Base-by-base conservation (phyloP, 2,113 vertebrate genomes). In the Dunckerocampus dactyliophorus region DNA sequence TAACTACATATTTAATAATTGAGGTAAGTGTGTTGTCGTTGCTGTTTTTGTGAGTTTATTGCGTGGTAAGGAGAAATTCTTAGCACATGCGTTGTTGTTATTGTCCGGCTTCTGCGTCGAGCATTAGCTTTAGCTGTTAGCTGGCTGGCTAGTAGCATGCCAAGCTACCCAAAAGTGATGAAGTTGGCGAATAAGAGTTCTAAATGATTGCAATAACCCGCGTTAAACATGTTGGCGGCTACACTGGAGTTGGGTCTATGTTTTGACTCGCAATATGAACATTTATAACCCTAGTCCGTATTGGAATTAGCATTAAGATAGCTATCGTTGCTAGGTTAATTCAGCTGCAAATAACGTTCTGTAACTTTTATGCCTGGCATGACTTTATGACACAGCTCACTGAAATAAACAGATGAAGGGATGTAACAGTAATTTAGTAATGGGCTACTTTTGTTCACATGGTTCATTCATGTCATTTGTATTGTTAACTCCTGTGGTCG, bases 21-120 rank as follows among this genome's bases (percentile, higher is more conserved):
- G 37, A 82, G 85, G 87, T 88, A 85, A 82, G 78, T 3, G 0
- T 0, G 11, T 39, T n/a, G 0, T 45, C 4, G 10, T 14, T 56
- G 7, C 37, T 8, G 13, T 42, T 21, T 14, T 20, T 42, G 42
- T 12, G 13, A n/a, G 8, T 20, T 14, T 39, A 20, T 14, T 6
- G 31, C 52, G 17, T 11, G 31, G 0, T 42, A 20, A 43, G 34
- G 13, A 42, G 37, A 5, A 6, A 15, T 12, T 31, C 6, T 56
- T 56, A 34, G 50, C 50, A 17, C 15, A 28, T 6, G 5, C 11
- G 17, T 39, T 42, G 34, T 56, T 13, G 39, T 19, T 14, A 37
- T 48, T 48, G n/a, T 3, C 17, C 17, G 6, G 9, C 16, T 19
- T 10, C 17, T 47, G 46, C 3, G 20, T 5, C 20, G 47, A 8